Percentiles rank a stretch among this genome's conserved stretches.
phyloP scores from a whole-genome alignment of 2,113 vertebrate genomes.

The Formicarius rufipectus region DNA sequence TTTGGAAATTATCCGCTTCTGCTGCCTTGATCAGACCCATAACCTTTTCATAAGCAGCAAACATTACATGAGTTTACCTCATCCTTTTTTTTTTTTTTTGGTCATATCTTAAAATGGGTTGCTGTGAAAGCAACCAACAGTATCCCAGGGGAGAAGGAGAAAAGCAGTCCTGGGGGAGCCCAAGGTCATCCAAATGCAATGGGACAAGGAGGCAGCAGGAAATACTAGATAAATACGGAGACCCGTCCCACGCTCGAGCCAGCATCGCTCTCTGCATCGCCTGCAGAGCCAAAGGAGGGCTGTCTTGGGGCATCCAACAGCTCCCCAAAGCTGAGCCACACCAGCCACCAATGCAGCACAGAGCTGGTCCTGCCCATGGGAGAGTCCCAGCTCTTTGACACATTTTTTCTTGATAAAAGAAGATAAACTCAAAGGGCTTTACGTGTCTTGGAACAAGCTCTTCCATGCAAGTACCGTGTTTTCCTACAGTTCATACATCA shows the following conservation, averaged over 20 bases:
- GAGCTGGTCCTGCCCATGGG: background rate
- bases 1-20: background rate
- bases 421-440: background rate
- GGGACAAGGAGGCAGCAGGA: constrained; percentile 5
- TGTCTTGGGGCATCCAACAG: background rate
- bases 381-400: fast-evolving
- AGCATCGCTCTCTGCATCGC: fast-evolving
- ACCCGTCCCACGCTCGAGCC: background rate
- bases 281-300: background rate
- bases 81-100: background rate
- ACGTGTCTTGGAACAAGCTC: background rate
- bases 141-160: background rate
- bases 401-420: background rate
- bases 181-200: background rate
- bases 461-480: background rate
- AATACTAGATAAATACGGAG: background rate
- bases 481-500: background rate
- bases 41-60: background rate
- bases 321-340: background rate
- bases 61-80: background rate
- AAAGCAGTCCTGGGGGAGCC: background rate
- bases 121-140: background rate
- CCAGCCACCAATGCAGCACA: background rate
- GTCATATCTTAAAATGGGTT: background rate
- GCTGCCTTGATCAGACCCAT: background rate